Evolutionary conservation across 2,113 vertebrate species (phyloP), one percentile per base, ranked within the genome.

Genomic region (Dasyprocta punctata): DNA sequence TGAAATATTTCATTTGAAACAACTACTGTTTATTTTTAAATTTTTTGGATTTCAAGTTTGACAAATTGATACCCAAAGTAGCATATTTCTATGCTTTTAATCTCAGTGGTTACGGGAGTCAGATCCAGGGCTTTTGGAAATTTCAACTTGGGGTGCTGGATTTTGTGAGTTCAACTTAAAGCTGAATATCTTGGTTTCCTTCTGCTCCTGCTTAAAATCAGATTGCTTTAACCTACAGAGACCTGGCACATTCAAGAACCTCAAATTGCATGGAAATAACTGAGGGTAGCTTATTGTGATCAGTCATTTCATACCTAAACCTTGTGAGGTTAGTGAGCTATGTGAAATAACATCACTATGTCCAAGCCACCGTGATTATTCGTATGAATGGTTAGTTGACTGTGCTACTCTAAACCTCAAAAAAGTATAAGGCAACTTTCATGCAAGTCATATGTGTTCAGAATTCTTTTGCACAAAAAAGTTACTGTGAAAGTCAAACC

Each of bases 261-360:
- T 96, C 92, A 94, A 92, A 91, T 56, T 96, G 80, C 80, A 36
- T n/a, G 75, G 49, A 95, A 94, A 95, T 91, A 94, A 85, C 91
- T 78, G 83, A 95, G 60, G 73, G 86, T 71, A 86, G 38, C 61
- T 94, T 91, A 83, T 19, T 77, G 86, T 44, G 54, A 96, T 86
- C 52, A 14, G 5, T 69, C 14, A 17, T 75, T 63, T 91, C 73
- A 65, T 54, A 81, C 33, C 49, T 49, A 82, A 89, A 36, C 49
- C 71, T 41, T 83, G 12, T 10, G 61, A 91, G 20, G 65, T 41
- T 60, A 24, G 60, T 28, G 26, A 97, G 41, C 38, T 77, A 24
- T 69, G 61, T 47, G 58, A 97, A 94, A 69, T 44, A 95, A 8
- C 30, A 89, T 38, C 3, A 0, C 10, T 63, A 19, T 47, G 36